Base-by-base conservation (phyloP, 1,140 invertebrate genomes). In the Aricia agestis region DNA sequence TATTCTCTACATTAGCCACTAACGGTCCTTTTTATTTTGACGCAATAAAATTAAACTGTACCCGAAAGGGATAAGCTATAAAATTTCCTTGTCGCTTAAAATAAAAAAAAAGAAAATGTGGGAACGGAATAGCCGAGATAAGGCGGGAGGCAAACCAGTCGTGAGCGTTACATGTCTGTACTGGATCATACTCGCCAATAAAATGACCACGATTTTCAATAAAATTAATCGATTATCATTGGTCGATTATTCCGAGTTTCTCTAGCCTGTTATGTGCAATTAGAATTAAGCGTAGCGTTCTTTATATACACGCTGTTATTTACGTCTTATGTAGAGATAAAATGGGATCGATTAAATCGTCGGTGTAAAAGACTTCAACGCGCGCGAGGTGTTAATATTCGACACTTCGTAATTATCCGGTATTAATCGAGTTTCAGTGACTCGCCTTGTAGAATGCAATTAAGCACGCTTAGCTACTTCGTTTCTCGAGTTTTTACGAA, bases 211-310 rank as follows among this genome's bases (percentile, higher is more conserved):
- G 57, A 75, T 82, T 87, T 84, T 82, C 82, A 79, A 83, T 73
- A 72, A 76, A 80, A 82, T 85, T 86, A 88, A 86, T 86, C 82
- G 78, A 78, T 85, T 82, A 81, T 75, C 78, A 86, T 88, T 85
- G 84, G 83, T 81, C 74, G 76, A 69, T 73, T 71, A 72, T 78
- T 76, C 79, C 77, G 75, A 63, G 18, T 70, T 73, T 69, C 41
- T 73, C 41, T 73, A 45, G 19, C 36, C 68, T 13, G 32, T 32
- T 70, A 17, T 19, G 41, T 70, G 65, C 57, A 66, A 71, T 66
- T 66, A 72, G 45, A 72, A 19, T 63, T 19, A 63, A 63, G 59
- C 59, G 59, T 63, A 10, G 18, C 11, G 19, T 25, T 63, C 25
- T 63, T 63, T 63, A 63, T 25, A 25, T 63, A 63, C 59, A 63